Evolutionary conservation across 2,888 invertebrate genomes (phyloP), one percentile per base, ranked within the genome.

Genomic region (Agonopterix subpropinquella): DNA sequence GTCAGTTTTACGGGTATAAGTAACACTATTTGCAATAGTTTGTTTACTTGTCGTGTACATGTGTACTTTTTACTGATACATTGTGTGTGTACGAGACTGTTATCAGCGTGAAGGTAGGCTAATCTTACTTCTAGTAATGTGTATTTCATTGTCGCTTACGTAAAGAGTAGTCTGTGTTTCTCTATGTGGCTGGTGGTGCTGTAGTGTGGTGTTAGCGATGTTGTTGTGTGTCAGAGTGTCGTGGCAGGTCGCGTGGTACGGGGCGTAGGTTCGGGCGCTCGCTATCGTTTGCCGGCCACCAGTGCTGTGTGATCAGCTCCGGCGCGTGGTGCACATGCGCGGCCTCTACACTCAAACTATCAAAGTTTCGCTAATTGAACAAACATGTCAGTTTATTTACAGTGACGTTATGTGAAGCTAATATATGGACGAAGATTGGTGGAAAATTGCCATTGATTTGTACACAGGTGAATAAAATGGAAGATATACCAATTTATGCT

Each of bases 241-340:
- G 77, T 58, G 58, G 59, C 52, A 58, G 57, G 62, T 74, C 47
- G 68, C 77, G 73, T 79, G 76, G 86, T 86, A 81, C 65, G 64
- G 70, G 82, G 59, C 62, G 61, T 73, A 77, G 84, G 84, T 83
- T 82, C 83, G 84, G 72, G 67, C 73, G 68, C 35, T 71, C 73
- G 79, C 84, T 87, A 87, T 86, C 87, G 84, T 85, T 77, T 85
- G 84, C 72, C 80, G 77, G 74, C 70, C 77, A 18, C 75, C 82
- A 86, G 85, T 86, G 76, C 76, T 73, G 80, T 73, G 81, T 82
- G 82, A 79, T 69, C 82, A 67, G 75, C 74, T 77, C 70, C 66
- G 69, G 72, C 70, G 85, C 77, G 77, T 78, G 77, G 77, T 82
- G 70, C 72, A 71, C 72, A 71, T 69, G 67, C 70, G 76, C 73